Evolutionary conservation across 2,888 invertebrate species (phyloP), one percentile per base, ranked within the genome.

Genomic region (Drosophila pegasa): DNA sequence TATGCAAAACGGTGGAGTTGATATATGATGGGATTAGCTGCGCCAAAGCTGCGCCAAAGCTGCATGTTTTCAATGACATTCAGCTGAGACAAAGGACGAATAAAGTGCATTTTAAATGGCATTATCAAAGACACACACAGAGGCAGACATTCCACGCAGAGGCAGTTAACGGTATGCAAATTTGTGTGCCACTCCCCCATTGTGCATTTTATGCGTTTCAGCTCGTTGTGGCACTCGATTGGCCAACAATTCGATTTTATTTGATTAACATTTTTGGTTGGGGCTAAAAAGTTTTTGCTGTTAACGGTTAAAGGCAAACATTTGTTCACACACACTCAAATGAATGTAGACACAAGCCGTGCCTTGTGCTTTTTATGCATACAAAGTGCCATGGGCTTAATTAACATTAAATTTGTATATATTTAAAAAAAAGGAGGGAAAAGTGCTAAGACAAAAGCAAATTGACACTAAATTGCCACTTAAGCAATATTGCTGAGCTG

Each of bases 391-490:
- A 64, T 18, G 56, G 80, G 80, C 75, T 83, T 86, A 83, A 83
- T 83, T 86, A 87, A 84, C 84, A 79, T 87, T 75, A 75, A 81
- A 66, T 84, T 81, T 59, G 63, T 58, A 69, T 72, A 66, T 57
- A 2, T 7, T 7, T 16, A 45, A 35, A 40, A 45, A 52, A 71
- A 82, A 77, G 76, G 70, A 33, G 12, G 7, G 54, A 69, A 86
- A 84, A 83, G 70, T 77, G 80, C 73, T 87, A 87, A 87, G 87
- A 84, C 87, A 87, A 84, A 84, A 51, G 81, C 77, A 87, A 84
- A 84, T 87, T 81, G 84, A 79, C 77, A 71, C 81, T 84, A 87
- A 84, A 84, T 84, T 84, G 84, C 75, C 83, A 87, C 85, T 84
- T 84, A 84, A 81, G 78, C 54, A 87, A 84, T 83, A 86, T 78